These are phyloP conservation scores for Cricetomys ansorgei DNA, from an alignment of 2,113 vertebrate species.

Conservation along the genomic window DNA sequence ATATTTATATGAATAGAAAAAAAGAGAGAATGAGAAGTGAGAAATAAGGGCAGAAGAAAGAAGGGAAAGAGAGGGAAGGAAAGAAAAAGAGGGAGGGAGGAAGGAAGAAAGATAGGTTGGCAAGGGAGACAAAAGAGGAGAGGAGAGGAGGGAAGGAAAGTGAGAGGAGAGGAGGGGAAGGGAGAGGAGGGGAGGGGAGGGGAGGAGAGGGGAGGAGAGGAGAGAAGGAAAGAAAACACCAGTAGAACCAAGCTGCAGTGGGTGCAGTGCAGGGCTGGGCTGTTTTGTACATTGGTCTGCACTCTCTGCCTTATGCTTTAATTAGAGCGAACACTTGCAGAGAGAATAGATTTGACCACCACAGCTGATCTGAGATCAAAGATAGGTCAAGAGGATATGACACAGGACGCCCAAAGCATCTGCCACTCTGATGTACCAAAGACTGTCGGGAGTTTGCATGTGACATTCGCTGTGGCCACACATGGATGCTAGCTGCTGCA, in stretches of 20 bases:
- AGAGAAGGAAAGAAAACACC: not conserved
- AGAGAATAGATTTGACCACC: not conserved
- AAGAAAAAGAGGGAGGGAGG: not conserved
- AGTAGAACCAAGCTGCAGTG: too few relatives aligned
- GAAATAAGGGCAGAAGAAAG: not conserved
- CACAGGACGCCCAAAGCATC: not conserved
- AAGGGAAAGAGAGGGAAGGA: not conserved
- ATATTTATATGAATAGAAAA: not conserved
- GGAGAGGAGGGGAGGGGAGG: too few relatives aligned
- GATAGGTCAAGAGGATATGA: not conserved
- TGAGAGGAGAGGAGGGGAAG: too few relatives aligned
- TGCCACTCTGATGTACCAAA: not conserved
- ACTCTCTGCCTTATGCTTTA: not conserved
- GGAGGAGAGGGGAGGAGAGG: not conserved
- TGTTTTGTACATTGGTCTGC: not conserved
- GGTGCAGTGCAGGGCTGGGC: not conserved
- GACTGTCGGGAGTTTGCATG: not conserved
- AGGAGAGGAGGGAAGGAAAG: fast-evolving
- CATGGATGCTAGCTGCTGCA: not conserved
- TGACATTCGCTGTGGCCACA: not conserved
- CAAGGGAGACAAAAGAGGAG: fast-evolving
- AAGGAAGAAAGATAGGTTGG: fast-evolving
- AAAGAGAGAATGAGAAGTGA: not conserved
- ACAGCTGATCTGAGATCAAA: not conserved
- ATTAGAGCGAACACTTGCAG: not conserved